Conservation (phyloP, 1,140 invertebrate species). For the Euura saliciscinereae region DNA sequence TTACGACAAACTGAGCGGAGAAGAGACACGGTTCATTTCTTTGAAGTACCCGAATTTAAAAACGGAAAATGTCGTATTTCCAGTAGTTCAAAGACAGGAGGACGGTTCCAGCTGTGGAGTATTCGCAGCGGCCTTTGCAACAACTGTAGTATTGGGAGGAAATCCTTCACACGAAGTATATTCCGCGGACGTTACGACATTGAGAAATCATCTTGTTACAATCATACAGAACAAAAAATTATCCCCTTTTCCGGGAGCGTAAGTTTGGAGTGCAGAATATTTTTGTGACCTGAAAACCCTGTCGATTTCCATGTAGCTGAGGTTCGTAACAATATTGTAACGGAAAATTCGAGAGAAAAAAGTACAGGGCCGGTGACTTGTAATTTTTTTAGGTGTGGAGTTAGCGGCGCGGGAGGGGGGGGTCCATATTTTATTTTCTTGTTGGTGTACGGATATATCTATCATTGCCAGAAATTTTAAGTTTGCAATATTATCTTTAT, state of each 20-base stretch:
- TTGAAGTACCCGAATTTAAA: conserved; percentile 13
- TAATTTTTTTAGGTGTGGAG: no score
- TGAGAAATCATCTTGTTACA: conserved; percentile 21
- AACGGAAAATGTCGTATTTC: conserved; percentile 9
- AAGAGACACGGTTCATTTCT: conserved; percentile 13
- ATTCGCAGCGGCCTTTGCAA: conserved; percentile 23
- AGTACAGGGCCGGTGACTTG: no score
- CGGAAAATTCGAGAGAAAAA: no score
- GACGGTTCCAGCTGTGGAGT: conserved; percentile 22
- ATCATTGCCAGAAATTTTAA: no score
- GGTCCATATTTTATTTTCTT: no score
- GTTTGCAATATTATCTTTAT: no score
- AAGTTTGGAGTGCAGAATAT: no score
- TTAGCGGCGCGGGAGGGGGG: no score
- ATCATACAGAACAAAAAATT: conserved; percentile 20
- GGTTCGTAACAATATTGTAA: no score
- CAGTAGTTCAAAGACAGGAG: conserved; percentile 14
- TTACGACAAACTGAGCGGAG: not conserved
- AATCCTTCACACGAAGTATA: conserved; percentile 18
- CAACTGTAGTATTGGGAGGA: conserved; percentile 12
- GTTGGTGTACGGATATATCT: no score
- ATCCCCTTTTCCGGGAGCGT: conserved; percentile 14
- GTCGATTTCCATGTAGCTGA: no score
- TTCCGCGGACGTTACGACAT: conserved; percentile 10
- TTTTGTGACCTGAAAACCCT: no score